phyloP scores from a whole-genome alignment of 2,797 vertebrate genomes.

The Scolopax bukidnonensis region DNA sequence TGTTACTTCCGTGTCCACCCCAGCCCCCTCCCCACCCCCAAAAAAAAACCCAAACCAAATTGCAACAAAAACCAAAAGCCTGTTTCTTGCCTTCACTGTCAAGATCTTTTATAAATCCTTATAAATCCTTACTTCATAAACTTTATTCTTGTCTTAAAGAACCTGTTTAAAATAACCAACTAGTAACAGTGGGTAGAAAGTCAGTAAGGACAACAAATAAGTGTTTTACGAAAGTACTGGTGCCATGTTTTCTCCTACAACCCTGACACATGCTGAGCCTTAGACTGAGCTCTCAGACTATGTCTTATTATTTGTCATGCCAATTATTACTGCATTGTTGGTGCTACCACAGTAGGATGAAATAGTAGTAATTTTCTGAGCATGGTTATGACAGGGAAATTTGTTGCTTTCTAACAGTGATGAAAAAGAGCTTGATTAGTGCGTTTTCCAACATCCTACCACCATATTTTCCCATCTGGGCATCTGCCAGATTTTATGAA shows the following conservation, averaged over 20 bases:
- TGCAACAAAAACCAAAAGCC: not conserved
- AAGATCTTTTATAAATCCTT: not conserved
- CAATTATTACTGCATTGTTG: not conserved
- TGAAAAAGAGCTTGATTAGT: not conserved
- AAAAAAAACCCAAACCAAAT: not conserved
- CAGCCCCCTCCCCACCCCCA: rapidly evolving
- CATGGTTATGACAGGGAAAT: not conserved
- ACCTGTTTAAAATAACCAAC: not conserved
- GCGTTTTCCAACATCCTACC: not conserved
- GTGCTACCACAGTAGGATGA: not conserved
- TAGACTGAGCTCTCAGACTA: not conserved
- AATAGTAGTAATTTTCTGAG: not conserved
- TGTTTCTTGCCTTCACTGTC: not conserved
- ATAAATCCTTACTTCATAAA: not conserved
- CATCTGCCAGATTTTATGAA: not conserved
- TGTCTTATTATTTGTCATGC: not conserved
- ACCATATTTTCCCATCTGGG: not conserved
- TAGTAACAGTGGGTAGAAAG: not conserved
- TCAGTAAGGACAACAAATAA: not conserved
- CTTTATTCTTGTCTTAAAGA: not conserved
- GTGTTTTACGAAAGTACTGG: not conserved
- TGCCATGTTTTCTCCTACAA: not conserved
- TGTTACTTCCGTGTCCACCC: not conserved
- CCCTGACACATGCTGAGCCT: not conserved
- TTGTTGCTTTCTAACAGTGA: not conserved